Evolutionary conservation across 35 echinoderm and acorn worm genomes (phyloP).

Genomic region (Diadema setosum): DNA sequence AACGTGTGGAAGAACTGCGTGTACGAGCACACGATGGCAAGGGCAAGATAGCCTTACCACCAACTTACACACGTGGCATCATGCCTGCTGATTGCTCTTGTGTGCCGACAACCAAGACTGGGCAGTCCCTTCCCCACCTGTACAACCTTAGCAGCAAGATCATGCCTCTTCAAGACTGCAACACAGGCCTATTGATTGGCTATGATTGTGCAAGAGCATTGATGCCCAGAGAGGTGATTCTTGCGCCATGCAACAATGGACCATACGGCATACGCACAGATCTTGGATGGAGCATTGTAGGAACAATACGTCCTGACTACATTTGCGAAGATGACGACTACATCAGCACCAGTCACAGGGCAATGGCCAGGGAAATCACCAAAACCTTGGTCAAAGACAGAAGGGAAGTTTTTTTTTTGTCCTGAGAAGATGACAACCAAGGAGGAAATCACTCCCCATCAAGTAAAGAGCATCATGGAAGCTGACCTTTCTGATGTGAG

Average conservation of each 20-base stretch:
- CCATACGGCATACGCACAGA: conserved; percentile 49
- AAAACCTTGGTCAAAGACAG: not conserved
- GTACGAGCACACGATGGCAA: conserved; percentile 4
- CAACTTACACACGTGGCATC: conserved; percentile 3
- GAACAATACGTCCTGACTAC: not conserved
- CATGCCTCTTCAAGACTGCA: conserved; percentile 25
- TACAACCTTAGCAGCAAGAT: conserved; percentile 11
- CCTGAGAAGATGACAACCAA: not conserved
- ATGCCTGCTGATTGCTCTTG: conserved; percentile 33
- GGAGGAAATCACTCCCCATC: conserved; percentile 7
- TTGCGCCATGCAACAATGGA: not conserved
- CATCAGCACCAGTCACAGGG: not conserved
- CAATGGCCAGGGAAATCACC: not conserved
- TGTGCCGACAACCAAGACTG: conserved; percentile 43
- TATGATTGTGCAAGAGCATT: conserved; percentile 58
- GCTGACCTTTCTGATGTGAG: conserved; percentile 9
- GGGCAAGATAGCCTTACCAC: not conserved
- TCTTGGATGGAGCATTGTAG: conserved; percentile 65
- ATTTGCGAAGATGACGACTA: not conserved
- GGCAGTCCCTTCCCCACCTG: conserved; percentile 28
- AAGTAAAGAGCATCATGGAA: conserved; percentile 45
- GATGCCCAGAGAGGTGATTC: conserved; percentile 36
- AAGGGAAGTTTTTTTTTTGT: not conserved
- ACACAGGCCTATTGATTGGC: conserved; percentile 61
- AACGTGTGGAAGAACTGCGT: not conserved